A percentile compares a stretch with the other conserved stretches of the same genome.
These are phyloP conservation scores for Dicyrtoma fusca DNA, from an alignment of 2,888 invertebrate species.

Conservation along the genomic window DNA sequence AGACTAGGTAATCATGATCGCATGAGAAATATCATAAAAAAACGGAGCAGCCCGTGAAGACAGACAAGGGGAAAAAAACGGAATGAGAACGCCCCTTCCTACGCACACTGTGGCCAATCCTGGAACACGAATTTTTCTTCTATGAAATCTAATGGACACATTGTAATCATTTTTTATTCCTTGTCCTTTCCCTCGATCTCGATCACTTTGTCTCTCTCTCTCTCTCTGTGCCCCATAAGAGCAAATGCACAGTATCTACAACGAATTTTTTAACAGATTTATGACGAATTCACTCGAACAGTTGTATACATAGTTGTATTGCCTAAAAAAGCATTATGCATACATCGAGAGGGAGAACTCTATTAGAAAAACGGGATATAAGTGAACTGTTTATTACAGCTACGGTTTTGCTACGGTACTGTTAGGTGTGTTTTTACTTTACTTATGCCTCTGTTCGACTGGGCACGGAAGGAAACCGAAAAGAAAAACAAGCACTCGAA, in stretches of 20 bases:
- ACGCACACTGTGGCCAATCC: conserved; percentile 41
- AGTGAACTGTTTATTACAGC: too few species aligned
- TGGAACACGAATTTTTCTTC: conserved; percentile 25
- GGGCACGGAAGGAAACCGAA: too few species aligned
- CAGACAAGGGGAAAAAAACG: neutral
- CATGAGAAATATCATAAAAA: conserved; percentile 20
- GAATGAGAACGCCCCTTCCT: conserved; percentile 45
- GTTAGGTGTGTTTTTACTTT: too few species aligned
- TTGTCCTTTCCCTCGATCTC: neutral
- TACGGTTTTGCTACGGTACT: too few species aligned
- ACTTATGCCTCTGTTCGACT: too few species aligned
- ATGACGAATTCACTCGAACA: too few species aligned
- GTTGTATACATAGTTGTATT: too few species aligned
- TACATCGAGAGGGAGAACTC: neutral
- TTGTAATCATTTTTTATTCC: conserved; percentile 28
- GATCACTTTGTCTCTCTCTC: neutral
- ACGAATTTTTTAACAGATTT: too few species aligned
- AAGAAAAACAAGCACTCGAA: too few species aligned
- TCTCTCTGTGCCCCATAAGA: too few species aligned
- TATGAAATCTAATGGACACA: conserved; percentile 30
- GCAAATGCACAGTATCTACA: too few species aligned
- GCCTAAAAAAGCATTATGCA: neutral
- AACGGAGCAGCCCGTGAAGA: conserved; percentile 3
- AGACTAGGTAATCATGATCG: conserved; percentile 16
- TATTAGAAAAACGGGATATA: neutral